These are phyloP conservation scores for Petrolisthes manimaculis DNA, from an alignment of 2,888 invertebrate genomes.

Conservation along the genomic window DNA sequence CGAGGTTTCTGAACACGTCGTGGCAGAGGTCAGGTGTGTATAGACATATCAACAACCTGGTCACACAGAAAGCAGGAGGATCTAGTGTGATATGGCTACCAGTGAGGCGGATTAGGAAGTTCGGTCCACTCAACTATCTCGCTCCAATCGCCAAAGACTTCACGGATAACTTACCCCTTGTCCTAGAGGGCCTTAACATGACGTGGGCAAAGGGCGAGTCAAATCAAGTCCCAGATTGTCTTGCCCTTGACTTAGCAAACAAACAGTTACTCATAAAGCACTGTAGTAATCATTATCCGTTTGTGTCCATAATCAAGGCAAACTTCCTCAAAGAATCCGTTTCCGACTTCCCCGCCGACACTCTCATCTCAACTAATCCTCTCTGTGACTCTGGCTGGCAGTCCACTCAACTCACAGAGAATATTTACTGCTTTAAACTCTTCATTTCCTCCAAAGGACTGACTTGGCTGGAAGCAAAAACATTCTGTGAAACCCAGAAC, in stretches of 20 bases:
- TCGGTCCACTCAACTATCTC: constrained; percentile 16
- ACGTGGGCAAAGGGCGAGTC: constrained; percentile 40
- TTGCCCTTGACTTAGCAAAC: constrained; percentile 25
- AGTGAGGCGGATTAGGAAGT: constrained; percentile 4
- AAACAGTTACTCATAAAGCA: constrained; percentile 19
- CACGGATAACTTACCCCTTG: too few relatives aligned
- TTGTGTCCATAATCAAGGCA: constrained; percentile 21
- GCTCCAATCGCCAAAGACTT: background rate
- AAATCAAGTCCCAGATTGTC: constrained; percentile 15
- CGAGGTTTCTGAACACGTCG: background rate
- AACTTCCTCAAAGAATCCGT: background rate
- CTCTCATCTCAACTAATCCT: background rate
- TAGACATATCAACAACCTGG: too few relatives aligned
- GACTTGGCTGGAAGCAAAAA: constrained; percentile 41
- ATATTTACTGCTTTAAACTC: constrained; percentile 33
- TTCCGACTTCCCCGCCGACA: background rate
- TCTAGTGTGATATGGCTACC: constrained; percentile 32
- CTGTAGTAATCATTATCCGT: constrained; percentile 27
- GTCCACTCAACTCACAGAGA: background rate
- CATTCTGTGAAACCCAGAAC: constrained; percentile 26
- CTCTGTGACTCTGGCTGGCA: constrained; percentile 31
- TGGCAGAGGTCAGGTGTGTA: too few relatives aligned
- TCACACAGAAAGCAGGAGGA: too few relatives aligned
- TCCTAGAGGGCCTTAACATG: background rate
- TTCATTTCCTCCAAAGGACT: background rate